phyloP scores from a whole-genome alignment of 2,797 vertebrate genomes.

The Pseudocheirus occidentalis region DNA sequence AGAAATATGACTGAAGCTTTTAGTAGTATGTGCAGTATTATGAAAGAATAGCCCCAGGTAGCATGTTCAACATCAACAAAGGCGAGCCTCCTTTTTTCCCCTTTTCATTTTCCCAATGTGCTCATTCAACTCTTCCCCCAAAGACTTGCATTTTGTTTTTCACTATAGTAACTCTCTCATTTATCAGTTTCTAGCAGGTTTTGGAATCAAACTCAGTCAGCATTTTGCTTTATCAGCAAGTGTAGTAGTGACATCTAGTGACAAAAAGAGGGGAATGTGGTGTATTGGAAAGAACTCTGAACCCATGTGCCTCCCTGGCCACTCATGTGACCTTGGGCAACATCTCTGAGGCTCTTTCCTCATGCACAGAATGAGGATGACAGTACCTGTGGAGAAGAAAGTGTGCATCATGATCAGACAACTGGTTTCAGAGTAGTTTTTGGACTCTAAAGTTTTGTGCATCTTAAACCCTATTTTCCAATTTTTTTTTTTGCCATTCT shows the following conservation, averaged over 20 bases:
- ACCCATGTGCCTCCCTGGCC: not conserved
- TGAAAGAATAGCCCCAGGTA: conserved; percentile 6
- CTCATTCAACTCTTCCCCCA: not conserved
- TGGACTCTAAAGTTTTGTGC: not conserved
- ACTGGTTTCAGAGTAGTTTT: not conserved
- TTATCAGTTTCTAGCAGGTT: not conserved
- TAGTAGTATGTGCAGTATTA: not conserved
- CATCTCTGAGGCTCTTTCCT: not conserved
- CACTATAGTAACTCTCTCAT: not conserved
- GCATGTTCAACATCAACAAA: not conserved
- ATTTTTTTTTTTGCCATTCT: not conserved
- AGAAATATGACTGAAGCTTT: conserved; percentile 30
- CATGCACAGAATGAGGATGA: not conserved
- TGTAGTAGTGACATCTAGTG: not conserved
- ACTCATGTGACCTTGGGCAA: not conserved
- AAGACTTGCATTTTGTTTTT: conserved; percentile 12
- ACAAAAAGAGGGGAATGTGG: not conserved
- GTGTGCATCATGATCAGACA: not conserved
- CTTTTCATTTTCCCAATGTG: conserved; percentile 25
- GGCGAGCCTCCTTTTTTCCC: not conserved
- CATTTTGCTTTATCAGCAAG: not conserved
- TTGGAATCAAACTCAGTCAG: conserved; percentile 17
- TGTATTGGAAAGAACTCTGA: not conserved
- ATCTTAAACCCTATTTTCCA: not conserved
- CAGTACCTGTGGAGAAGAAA: not conserved